Base-by-base conservation (phyloP, 2,888 invertebrate genomes). In the Sphinx pinastri region DNA sequence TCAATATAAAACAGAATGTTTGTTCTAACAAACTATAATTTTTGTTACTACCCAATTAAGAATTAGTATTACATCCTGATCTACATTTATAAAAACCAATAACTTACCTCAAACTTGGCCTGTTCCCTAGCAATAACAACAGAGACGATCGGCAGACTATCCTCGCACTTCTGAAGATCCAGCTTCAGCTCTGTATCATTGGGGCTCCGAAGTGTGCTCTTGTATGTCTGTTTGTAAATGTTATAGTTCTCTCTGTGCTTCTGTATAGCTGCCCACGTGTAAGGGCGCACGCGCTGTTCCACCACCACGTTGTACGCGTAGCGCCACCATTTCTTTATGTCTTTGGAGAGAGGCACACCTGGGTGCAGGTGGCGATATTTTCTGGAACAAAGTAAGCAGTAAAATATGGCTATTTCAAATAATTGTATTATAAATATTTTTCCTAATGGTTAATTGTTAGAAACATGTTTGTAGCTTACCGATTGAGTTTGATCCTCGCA, bases 81-180 rank as follows among this genome's bases (percentile, higher is more conserved):
- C 25, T 25, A 25, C 1, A 25, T 51, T 12, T 12, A 51, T 51
- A 57, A 57, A 12, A 57, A 14, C 7, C 13, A 4, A 58, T 54
- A 47, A 71, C 82, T 83, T 81, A 97, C 97, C 94, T 96, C 95
- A 81, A 97, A 95, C 84, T 97, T 96, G 7, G 97, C 97, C 74
- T 97, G 96, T 82, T 97, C 97, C 74, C 97, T 94, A 0, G 97
- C 97, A 71, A 97, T 95, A 1, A 97, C 95, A 38, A 98, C 96
- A 71, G 97, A 97, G 67, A 96, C 91, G 58, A 97, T 95, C 68
- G 96, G 95, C 73, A 98, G 90, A 72, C 94, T 95, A 76, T 97
- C 97, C 86, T 98, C 97, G 72, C 96, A 95, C 80, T 96, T 95
- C 86, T 96, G 96, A 70, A 97, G 86, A 82, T 97, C 97, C 73